Evolutionary conservation across 2,797 vertebrate genomes (phyloP).

Genomic region (Melanotaenia boesemani): DNA sequence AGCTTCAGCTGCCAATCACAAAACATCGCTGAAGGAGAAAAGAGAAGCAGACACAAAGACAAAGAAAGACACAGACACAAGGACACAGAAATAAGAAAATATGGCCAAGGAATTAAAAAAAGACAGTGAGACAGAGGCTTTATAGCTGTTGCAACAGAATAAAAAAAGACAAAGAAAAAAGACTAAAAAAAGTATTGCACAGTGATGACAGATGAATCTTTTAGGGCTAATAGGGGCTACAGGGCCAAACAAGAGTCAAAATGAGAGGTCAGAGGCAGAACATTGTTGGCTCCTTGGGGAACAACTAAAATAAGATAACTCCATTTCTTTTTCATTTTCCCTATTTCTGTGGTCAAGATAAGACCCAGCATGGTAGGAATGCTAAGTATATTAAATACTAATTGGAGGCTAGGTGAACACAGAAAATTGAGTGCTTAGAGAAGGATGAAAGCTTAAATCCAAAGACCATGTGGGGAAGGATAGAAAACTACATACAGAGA

Average conservation of each 20-base stretch:
- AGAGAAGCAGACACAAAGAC: conserved; percentile 60
- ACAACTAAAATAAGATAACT: conserved; percentile 52
- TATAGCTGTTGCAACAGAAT: conserved; percentile 15
- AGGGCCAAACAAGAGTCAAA: conserved; percentile 34
- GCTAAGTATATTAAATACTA: conserved; percentile 43
- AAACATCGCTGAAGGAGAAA: conserved; percentile 59
- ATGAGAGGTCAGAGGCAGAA: conserved; percentile 53
- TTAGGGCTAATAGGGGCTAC: conserved; percentile 57
- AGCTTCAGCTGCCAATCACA: conserved; percentile 81
- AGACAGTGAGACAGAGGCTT: conserved; percentile 26
- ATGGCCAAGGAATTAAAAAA: conserved; percentile 27
- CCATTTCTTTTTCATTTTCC: conserved; percentile 18
- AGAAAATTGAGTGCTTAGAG: conserved; percentile 17
- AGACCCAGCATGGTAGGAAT: conserved; percentile 37
- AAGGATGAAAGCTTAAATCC: conserved; percentile 19
- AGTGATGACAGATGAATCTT: conserved; percentile 19
- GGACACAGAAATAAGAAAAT: conserved; percentile 19
- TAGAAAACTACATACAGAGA: conserved; percentile 9
- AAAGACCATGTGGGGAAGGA: conserved; percentile 1
- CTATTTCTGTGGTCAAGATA: conserved; percentile 50
- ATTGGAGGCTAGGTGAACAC: conserved; percentile 61
- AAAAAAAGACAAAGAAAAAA: background rate
- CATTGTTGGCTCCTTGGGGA: conserved; percentile 57
- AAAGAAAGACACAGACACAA: conserved; percentile 21
- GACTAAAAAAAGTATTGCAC: background rate